Base-by-base conservation (phyloP, 1,140 invertebrate genomes). In the Cydia amplana region DNA sequence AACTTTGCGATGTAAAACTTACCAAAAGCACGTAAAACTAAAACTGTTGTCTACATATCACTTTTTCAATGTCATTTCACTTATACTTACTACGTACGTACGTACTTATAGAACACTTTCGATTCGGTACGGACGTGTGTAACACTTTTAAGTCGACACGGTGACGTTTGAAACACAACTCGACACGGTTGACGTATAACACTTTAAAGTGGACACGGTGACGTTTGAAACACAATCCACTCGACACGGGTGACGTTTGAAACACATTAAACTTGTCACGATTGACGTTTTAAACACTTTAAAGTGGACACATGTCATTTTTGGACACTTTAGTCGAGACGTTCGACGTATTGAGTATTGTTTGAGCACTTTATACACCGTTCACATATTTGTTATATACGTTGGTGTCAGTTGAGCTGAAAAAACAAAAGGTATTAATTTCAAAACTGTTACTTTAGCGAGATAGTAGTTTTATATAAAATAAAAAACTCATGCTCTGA, bases 321-420 rank as follows among this genome's bases (percentile, higher is more conserved):
- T 7, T 3, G 20, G 20, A 55, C 51, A 55, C 51, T 55, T 55
- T 18, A n/a, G 4, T 55, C 10, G 5, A 20, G n/a, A 55, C 51
- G 55, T 70, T 74, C 43, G 63, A 72, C 75, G 70, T 25, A 67
- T 32, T 84, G 81, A 87, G 82, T 83, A 84, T 87, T 85, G 77
- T 75, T 87, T 85, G 85, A 87, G 83, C 86, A 86, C 74, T 82
- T 78, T 86, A 78, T 82, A 82, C 79, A 79, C 74, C 75, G 81
- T 79, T 82, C 80, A 82, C 75, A 77, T 78, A 78, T 74, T 83
- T 79, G 77, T 75, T 85, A 88, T 88, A 83, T 88, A 88, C 87
- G 86, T 85, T 83, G 84, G 83, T 87, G 82, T 82, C 79, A 60
- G 74, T 18, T 36, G 73, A 82, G 81, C 88, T 90, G 88, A 70